A percentile compares a stretch with the other conserved stretches of the same genome.
Conservation (phyloP, 2,113 vertebrate species). For the Alexandromys fortis region DNA sequence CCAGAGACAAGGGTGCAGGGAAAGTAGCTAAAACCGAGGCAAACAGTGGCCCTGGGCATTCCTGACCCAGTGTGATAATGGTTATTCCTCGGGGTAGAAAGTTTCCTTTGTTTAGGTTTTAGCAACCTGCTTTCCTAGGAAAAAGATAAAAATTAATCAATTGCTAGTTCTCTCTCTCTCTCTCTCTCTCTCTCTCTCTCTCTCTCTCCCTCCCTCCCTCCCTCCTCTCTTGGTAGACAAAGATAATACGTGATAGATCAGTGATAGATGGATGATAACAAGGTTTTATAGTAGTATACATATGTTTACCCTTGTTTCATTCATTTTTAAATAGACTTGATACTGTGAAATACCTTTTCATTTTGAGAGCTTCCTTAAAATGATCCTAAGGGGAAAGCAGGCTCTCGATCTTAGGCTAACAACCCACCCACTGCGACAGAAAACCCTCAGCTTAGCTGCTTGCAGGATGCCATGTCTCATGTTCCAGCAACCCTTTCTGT, state of each 20-base stretch:
- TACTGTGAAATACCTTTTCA: background rate
- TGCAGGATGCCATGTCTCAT: background rate
- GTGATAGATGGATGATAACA: background rate
- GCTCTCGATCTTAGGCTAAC: background rate
- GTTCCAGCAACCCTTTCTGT: background rate
- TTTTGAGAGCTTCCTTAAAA: background rate
- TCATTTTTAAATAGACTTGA: background rate
- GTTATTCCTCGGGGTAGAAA: background rate
- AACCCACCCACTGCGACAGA: background rate
- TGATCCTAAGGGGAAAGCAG: background rate
- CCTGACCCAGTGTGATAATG: accelerated
- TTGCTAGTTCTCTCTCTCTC: background rate
- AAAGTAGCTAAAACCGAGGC: background rate
- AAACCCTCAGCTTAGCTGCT: background rate
- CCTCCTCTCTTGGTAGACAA: background rate
- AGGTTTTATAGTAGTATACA: background rate
- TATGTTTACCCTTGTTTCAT: background rate
- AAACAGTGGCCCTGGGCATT: no score
- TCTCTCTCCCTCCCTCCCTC: background rate
- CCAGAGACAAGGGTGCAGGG: background rate
- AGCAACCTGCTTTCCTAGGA: background rate
- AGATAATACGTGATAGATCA: background rate
- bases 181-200: background rate
- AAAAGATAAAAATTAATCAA: background rate
- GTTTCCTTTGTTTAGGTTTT: background rate